Evolutionary conservation across 2,888 invertebrate species (phyloP).

Genomic region (Cerastis leucographa): DNA sequence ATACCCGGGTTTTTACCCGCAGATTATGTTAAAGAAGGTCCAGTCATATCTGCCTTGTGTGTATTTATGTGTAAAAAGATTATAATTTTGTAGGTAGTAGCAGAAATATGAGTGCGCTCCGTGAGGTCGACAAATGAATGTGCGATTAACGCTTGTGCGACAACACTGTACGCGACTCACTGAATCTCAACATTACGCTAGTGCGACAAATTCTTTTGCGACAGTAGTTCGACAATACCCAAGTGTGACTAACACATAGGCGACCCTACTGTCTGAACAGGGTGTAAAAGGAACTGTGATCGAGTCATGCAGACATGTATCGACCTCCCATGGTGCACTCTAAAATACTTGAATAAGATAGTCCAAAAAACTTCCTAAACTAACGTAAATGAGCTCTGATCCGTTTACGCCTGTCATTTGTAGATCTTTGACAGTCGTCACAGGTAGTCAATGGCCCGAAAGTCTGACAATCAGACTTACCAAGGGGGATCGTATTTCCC

Average conservation of each 20-base stretch:
- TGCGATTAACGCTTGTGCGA: background rate
- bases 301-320: too few relatives aligned
- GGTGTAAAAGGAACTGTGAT: too few relatives aligned
- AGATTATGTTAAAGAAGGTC: conserved; percentile 25
- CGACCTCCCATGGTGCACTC: too few relatives aligned
- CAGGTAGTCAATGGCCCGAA: background rate
- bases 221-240: too few relatives aligned
- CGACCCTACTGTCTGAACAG: too few relatives aligned
- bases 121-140: background rate
- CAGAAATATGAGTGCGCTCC: background rate
- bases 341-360: too few relatives aligned
- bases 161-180: background rate
- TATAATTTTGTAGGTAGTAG: background rate
- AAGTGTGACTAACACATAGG: too few relatives aligned
- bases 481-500: background rate
- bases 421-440: too few relatives aligned
- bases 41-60: background rate
- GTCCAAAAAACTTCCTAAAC: too few relatives aligned
- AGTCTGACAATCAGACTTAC: background rate
- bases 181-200: background rate
- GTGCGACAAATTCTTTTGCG: background rate
- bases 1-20: conserved; percentile 6
- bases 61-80: background rate
- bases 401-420: too few relatives aligned
- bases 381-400: too few relatives aligned